phyloP scores from a whole-genome alignment of 2,888 invertebrate species.

The Dugesia japonica region DNA sequence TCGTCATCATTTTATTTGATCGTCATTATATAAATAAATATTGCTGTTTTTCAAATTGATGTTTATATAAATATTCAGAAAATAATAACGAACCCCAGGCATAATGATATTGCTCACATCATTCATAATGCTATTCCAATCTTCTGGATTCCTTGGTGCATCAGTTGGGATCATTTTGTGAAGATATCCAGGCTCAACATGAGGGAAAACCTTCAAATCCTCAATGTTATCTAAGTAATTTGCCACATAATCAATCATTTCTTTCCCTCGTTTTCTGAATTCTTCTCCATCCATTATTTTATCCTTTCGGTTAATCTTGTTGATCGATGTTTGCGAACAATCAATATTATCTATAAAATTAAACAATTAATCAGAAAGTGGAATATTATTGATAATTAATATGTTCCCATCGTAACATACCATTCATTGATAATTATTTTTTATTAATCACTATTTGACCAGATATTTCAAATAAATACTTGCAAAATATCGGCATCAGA shows the following conservation, averaged over 20 bases:
- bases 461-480: too few relatives aligned
- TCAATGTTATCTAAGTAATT: constrained; percentile 41
- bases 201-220: constrained; percentile 38
- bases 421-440: too few relatives aligned
- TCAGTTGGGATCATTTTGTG: constrained; percentile 33
- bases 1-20: too few relatives aligned
- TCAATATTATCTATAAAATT: too few relatives aligned
- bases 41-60: too few relatives aligned
- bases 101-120: constrained; percentile 41
- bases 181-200: constrained; percentile 36
- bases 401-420: too few relatives aligned
- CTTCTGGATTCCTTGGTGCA: constrained; percentile 35
- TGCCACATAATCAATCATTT: constrained; percentile 43
- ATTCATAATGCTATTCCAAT: constrained; percentile 35
- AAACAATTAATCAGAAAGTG: too few relatives aligned
- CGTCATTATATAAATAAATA: too few relatives aligned
- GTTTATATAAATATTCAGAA: background rate
- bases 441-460: too few relatives aligned
- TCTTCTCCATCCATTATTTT: constrained; percentile 40
- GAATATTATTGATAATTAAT: too few relatives aligned
- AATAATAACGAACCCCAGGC: constrained; percentile 39
- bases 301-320: background rate
- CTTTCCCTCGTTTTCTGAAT: constrained; percentile 40
- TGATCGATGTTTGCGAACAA: background rate
- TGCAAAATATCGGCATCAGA: too few relatives aligned